Evolutionary conservation across 2,888 invertebrate species (phyloP), one percentile per base, ranked within the genome.

Genomic region (Stegophylla sp.): DNA sequence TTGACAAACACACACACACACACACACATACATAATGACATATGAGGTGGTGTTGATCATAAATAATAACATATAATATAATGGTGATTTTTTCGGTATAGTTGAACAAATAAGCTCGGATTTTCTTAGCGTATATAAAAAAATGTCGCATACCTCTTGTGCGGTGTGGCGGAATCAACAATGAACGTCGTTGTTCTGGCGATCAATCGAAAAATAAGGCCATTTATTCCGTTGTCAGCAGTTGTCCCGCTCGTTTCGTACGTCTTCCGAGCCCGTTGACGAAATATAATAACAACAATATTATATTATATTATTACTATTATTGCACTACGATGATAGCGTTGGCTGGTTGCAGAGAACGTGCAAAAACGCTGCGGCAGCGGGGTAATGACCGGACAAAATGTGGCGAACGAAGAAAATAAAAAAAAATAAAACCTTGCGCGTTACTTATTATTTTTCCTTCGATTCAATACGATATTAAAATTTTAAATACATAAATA

Each of bases 101-200:
- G 28, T 61, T 15, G 23, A 23, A 20, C 34, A 34, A 34, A 34
- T 34, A 34, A 34, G 34, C 4, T 34, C 34, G 34, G 34, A 34
- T 34, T 34, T 34, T 3, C 34, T 34, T 34, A 34, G 34, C 7
- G 34, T 34, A 34, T n/a, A n/a, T n/a, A n/a, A n/a, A 34, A 34
- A 72, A 56, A 41, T 73, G n/a, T 63, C 48, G 48, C 23, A 34
- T 75, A 75, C 74, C 74, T 75, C 63, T 63, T 23, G 23, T 63
- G 48, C 20, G 43, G 20, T 17, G 51, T 3, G 10, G 12, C 3
- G 26, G 28, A 63, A 45, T 61, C 61, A 34, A 34, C 3, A 63
- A 20, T 17, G 7, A 34, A 34, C 34, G 34, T 34, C 23, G 51
- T 23, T 20, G 10, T 20, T 20, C n/a, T 26, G 41, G 43, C 12